phyloP scores from a whole-genome alignment of 2,888 invertebrate species.

The Pterostichus niger region DNA sequence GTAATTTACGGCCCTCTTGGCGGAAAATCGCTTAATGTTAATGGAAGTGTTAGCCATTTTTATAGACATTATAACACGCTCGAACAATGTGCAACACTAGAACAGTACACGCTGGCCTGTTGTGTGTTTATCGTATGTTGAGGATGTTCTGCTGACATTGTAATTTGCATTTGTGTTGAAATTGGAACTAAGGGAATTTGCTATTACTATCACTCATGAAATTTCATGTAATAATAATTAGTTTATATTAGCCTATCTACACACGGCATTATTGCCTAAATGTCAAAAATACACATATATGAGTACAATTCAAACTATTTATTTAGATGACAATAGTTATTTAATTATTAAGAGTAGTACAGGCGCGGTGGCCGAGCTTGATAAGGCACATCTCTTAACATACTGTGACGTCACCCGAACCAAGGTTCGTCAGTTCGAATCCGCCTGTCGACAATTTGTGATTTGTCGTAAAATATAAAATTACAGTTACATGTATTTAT shows the following conservation, averaged over 20 bases:
- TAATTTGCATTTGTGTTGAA: constrained; percentile 48
- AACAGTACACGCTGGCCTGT: neutral
- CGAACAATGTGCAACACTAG: constrained; percentile 47
- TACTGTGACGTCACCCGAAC: no score
- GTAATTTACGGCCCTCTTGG: constrained; percentile 49
- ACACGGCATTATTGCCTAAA: no score
- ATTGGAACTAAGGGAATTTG: constrained; percentile 45
- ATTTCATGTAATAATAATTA: constrained; percentile 39
- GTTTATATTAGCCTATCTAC: constrained; percentile 3
- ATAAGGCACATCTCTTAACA: no score
- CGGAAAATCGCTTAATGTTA: constrained; percentile 54
- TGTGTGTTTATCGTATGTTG: neutral
- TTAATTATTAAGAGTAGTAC: no score
- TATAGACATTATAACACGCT: constrained; percentile 40
- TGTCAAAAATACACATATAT: no score
- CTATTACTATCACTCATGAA: constrained; percentile 35
- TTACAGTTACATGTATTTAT: no score
- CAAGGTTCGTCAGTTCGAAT: no score
- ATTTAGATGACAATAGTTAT: no score
- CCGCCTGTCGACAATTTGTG: no score
- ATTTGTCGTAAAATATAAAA: no score
- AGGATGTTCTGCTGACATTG: constrained; percentile 27
- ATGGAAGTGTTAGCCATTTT: constrained; percentile 52
- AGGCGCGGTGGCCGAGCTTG: no score
- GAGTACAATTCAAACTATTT: no score